Base-by-base conservation (phyloP, 2,113 vertebrate species). In the Tetrao urogallus region DNA sequence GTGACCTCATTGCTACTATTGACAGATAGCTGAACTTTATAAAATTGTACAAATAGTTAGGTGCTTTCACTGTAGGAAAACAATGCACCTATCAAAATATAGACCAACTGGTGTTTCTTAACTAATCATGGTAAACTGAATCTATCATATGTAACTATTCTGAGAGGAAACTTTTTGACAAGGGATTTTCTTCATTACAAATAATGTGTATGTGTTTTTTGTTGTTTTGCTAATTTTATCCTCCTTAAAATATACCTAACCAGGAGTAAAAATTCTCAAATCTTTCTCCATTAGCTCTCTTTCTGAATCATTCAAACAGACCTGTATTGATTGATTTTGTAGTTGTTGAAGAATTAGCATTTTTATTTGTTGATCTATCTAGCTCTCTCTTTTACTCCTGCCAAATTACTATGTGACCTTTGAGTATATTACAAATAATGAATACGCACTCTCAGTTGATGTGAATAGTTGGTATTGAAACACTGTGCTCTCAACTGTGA, bases 341-440 rank as follows among this genome's bases (percentile, higher is more conserved):
- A 86, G 42, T 47, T 84, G 14, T 90, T 70, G 10, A 36, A 82
- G 34, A 20, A 48, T 67, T 25, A 81, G 73, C 20, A 71, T 73
- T 94, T 91, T 82, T 88, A 61, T 87, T 38, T 95, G 30, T 38
- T 32, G 27, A 34, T 74, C n/a, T 74, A 8, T 90, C 47, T 67
- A 72, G 34, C 61, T 92, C 38, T 81, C 48, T 89, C 12, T 88
- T 92, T 75, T 79, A 57, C 24, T 88, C 3, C 50, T 77, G 57
- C 11, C 83, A 25, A 86, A 91, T 94, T 81, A 56, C 38, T 88
- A 34, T 1, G 11, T 74, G 54, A 77, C 17, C 28, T 96, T 90
- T 91, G 43, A 90, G 34, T 74, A 66, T 82, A 66, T 82, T 81
- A 81, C 64, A 36, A 80, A 89, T 88, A 87, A 88, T 50, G 32